phyloP scores from a whole-genome alignment of 2,113 vertebrate species.

The Helogale parvula region DNA sequence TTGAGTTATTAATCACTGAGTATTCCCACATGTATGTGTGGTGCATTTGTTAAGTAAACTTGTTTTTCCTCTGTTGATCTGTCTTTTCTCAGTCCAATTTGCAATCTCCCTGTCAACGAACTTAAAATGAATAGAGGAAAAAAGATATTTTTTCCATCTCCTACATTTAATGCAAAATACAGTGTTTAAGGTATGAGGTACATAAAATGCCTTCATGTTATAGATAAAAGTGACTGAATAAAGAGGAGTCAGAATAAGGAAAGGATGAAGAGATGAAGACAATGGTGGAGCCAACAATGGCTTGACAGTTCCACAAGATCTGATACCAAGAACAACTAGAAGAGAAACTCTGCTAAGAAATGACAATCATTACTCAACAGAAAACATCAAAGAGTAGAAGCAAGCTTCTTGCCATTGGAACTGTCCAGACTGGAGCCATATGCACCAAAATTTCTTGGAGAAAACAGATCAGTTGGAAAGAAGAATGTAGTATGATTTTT shows the following conservation, averaged over 20 bases:
- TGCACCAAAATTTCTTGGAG: conserved; percentile 5
- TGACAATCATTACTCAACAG: neutral
- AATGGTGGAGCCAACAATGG: neutral
- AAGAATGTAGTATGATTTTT: neutral
- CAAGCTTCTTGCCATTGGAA: neutral
- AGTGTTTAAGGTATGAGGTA: neutral
- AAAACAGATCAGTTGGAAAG: conserved; percentile 40
- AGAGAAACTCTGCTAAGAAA: neutral
- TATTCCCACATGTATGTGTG: neutral
- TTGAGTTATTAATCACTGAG: neutral
- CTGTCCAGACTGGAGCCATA: conserved; percentile 10
- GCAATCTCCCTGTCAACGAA: neutral
- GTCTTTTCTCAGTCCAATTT: neutral
- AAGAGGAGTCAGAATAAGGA: neutral
- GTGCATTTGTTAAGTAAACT: neutral
- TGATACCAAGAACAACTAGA: neutral
- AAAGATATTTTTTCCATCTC: neutral
- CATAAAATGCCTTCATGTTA: neutral
- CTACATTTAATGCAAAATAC: neutral
- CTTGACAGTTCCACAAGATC: neutral
- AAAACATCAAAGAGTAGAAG: conserved; percentile 1
- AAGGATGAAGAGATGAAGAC: neutral
- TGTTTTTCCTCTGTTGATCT: neutral
- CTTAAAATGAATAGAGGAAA: neutral
- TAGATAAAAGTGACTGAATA: neutral